Evolutionary conservation across 1,140 invertebrate species (phyloP).

Genomic region (Copidosoma floridanum): DNA sequence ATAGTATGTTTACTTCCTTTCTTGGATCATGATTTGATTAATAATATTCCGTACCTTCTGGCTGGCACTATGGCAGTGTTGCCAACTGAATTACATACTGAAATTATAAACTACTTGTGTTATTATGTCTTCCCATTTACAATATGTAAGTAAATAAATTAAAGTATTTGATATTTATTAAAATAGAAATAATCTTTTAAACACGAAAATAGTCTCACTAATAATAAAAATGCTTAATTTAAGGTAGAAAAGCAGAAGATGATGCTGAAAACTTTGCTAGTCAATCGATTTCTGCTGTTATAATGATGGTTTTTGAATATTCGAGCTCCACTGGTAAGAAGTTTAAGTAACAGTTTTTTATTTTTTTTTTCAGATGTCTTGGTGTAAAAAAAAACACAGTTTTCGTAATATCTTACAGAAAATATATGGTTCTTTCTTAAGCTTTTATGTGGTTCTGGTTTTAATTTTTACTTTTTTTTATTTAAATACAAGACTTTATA

Average conservation of each 20-base stretch:
- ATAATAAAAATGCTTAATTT: background rate
- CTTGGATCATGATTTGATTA: constrained; percentile 92
- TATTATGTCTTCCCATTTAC: constrained; percentile 96
- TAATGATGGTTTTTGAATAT: constrained; percentile 98
- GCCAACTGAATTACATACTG: constrained; percentile 86
- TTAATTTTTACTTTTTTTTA: too few relatives aligned
- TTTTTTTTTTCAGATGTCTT: too few relatives aligned
- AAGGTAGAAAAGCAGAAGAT: constrained; percentile 68
- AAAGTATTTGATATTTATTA: too few relatives aligned
- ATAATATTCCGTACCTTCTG: constrained; percentile 91
- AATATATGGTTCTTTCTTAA: too few relatives aligned
- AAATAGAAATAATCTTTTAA: too few relatives aligned
- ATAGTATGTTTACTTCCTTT: constrained; percentile 92
- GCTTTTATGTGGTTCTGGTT: too few relatives aligned
- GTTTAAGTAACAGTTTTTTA: too few relatives aligned
- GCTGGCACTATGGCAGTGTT: constrained; percentile 91
- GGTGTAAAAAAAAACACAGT: too few relatives aligned
- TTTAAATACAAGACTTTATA: too few relatives aligned
- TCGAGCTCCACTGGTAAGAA: constrained; percentile 80
- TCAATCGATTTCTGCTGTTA: constrained; percentile 89
- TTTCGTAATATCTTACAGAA: too few relatives aligned
- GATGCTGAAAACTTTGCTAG: constrained; percentile 81
- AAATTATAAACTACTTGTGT: constrained; percentile 92
- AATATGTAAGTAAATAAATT: constrained; percentile 88
- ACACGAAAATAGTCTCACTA: too few relatives aligned